Conservation (phyloP, 2,888 invertebrate genomes). For the Leptinotarsa haldemani region DNA sequence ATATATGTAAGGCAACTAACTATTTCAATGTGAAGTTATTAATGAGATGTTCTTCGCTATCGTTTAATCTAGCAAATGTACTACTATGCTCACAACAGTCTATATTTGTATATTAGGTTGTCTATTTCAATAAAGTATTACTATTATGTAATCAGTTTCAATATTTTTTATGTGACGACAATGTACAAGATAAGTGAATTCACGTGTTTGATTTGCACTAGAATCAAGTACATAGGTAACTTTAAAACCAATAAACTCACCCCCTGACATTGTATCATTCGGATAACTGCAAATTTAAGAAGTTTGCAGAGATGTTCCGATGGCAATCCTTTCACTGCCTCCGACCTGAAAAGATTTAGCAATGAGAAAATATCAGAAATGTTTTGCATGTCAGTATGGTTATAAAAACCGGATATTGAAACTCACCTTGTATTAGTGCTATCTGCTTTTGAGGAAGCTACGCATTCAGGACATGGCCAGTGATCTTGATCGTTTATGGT, state of each 20-base stretch:
- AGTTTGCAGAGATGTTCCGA: conserved; percentile 82
- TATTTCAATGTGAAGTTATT: too few species aligned
- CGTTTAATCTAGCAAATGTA: too few species aligned
- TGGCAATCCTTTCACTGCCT: conserved; percentile 78
- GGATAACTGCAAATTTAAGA: conserved; percentile 80
- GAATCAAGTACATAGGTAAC: too few species aligned
- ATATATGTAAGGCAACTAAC: too few species aligned
- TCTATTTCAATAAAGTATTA: too few species aligned
- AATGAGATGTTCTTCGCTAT: too few species aligned
- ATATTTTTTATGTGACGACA: too few species aligned
- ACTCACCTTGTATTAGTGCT: conserved; percentile 75
- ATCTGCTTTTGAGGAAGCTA: conserved; percentile 77
- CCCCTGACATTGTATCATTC: conserved; percentile 85
- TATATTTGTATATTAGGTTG: too few species aligned
- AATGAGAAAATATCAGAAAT: conserved; percentile 19
- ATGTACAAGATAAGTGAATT: too few species aligned
- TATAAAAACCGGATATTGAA: not conserved
- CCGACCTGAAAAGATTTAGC: conserved; percentile 58
- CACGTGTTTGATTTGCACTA: not conserved
- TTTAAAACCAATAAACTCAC: conserved; percentile 67
- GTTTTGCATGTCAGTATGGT: not conserved
- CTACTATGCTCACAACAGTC: too few species aligned
- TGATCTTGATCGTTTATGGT: conserved; percentile 67
- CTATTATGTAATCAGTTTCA: too few species aligned
- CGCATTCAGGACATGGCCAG: conserved; percentile 93